These are phyloP conservation scores for Dendroctonus ponderosae DNA, from an alignment of 1,140 invertebrate species.

Conservation along the genomic window DNA sequence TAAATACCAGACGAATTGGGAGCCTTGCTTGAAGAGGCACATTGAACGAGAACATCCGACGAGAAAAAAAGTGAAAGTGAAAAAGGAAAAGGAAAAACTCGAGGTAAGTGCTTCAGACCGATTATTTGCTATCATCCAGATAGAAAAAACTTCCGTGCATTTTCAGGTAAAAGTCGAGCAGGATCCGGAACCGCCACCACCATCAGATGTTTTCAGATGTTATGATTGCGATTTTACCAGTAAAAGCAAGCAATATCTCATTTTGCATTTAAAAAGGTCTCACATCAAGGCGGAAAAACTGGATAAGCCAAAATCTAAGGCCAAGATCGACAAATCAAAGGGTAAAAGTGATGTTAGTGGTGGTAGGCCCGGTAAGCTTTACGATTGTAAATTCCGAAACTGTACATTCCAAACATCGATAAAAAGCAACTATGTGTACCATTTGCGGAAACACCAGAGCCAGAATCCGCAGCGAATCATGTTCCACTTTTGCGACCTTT, in stretches of 20 bases:
- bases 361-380: constrained; percentile 5
- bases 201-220: constrained; percentile 17
- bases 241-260: constrained; percentile 29
- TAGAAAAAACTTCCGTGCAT: background rate
- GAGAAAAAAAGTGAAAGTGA: constrained; percentile 7
- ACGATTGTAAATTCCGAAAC: constrained; percentile 22
- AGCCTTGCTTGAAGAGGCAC: constrained; percentile 31
- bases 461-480: constrained; percentile 23
- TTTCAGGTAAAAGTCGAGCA: constrained; percentile 19
- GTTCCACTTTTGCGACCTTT: constrained; percentile 29
- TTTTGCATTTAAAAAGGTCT: constrained; percentile 23
- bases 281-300: constrained; percentile 10
- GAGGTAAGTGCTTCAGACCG: background rate
- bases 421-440: constrained; percentile 24
- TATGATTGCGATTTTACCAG: constrained; percentile 25
- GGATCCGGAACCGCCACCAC: background rate
- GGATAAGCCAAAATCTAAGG: constrained; percentile 1
- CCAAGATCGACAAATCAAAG: background rate
- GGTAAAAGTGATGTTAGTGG: background rate
- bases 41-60: constrained; percentile 23
- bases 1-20: constrained; percentile 32
- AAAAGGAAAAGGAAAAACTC: constrained; percentile 25
- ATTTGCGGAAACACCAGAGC: constrained; percentile 19
- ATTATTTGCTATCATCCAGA: background rate
- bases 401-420: constrained; percentile 21